A percentile compares a stretch with the other conserved stretches of the same genome.
These are phyloP conservation scores for Entomobrya multifasciata DNA, from an alignment of 2,888 invertebrate genomes.

Conservation along the genomic window DNA sequence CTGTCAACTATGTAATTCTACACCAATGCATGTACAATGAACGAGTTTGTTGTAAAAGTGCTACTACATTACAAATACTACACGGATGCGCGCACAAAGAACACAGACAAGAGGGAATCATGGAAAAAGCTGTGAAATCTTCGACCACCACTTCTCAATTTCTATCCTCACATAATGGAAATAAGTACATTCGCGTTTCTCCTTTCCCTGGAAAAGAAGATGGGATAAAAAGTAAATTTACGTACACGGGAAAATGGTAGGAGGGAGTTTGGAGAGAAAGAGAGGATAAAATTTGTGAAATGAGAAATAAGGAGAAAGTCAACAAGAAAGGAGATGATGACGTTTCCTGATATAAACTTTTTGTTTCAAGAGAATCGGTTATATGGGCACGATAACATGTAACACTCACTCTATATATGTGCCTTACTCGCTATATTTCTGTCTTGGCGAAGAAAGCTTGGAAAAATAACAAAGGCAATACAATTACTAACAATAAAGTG, in stretches of 20 bases:
- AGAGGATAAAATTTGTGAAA: slow-evolving; percentile 74
- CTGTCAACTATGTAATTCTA: slow-evolving; percentile 47
- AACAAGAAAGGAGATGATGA: slow-evolving; percentile 60
- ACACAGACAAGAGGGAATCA: background rate
- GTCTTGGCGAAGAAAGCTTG: slow-evolving; percentile 63
- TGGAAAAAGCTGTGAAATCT: slow-evolving; percentile 67
- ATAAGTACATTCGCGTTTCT: slow-evolving; percentile 50
- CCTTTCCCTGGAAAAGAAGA: background rate
- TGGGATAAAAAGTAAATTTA: slow-evolving; percentile 7
- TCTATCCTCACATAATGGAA: slow-evolving; percentile 70
- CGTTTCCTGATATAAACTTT: slow-evolving; percentile 32
- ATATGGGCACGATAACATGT: slow-evolving; percentile 24
- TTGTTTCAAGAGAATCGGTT: background rate
- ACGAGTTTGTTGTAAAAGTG: slow-evolving; percentile 52
- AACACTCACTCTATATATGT: background rate
- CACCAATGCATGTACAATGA: slow-evolving; percentile 28
- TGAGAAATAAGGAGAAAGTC: slow-evolving; percentile 76
- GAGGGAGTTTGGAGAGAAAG: slow-evolving; percentile 29
- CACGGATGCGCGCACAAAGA: background rate
- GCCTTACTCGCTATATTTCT: slow-evolving; percentile 48
- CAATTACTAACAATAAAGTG: slow-evolving; percentile 61
- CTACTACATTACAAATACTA: no score
- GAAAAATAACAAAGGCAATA: slow-evolving; percentile 47
- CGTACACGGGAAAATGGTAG: background rate
- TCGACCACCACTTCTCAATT: slow-evolving; percentile 66